phyloP scores from a whole-genome alignment of 2,797 vertebrate genomes.

The Tokudaia tokunoshimensis region DNA sequence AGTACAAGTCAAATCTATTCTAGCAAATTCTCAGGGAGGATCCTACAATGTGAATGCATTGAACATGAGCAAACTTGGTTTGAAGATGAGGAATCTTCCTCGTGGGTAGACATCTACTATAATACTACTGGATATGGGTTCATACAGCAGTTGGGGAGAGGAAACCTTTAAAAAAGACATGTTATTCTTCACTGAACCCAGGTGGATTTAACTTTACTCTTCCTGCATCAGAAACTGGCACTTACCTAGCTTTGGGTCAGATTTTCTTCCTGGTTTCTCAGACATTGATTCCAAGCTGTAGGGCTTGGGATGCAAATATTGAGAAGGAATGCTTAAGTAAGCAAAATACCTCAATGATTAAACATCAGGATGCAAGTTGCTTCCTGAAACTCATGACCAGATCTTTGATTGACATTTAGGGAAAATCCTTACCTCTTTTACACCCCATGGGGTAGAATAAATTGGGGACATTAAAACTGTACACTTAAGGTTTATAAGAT shows the following conservation, averaged over 20 bases:
- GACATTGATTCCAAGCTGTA: not conserved
- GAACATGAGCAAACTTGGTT: not conserved
- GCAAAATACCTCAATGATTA: constrained; percentile 71
- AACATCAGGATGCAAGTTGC: constrained; percentile 67
- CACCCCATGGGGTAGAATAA: not conserved
- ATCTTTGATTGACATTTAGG: constrained; percentile 54
- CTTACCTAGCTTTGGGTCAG: not conserved
- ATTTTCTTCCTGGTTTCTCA: constrained; percentile 54
- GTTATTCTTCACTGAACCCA: not conserved
- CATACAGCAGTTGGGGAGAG: not conserved
- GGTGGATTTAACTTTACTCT: constrained; percentile 43
- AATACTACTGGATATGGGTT: constrained; percentile 13
- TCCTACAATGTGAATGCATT: not conserved
- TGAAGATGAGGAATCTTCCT: not conserved
- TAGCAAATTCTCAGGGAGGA: not conserved
- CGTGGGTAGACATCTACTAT: not conserved
- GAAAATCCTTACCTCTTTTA: constrained; percentile 68
- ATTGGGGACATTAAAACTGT: not conserved
- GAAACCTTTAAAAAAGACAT: not conserved
- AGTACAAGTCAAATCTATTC: not conserved
- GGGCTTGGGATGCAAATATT: constrained; percentile 67
- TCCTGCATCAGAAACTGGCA: not conserved
- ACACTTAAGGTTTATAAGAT: not conserved
- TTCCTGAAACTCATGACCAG: constrained; percentile 75
- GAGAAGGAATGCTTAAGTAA: constrained; percentile 71